Evolutionary conservation across 2,888 invertebrate species (phyloP).

Genomic region (Sesia apiformis): DNA sequence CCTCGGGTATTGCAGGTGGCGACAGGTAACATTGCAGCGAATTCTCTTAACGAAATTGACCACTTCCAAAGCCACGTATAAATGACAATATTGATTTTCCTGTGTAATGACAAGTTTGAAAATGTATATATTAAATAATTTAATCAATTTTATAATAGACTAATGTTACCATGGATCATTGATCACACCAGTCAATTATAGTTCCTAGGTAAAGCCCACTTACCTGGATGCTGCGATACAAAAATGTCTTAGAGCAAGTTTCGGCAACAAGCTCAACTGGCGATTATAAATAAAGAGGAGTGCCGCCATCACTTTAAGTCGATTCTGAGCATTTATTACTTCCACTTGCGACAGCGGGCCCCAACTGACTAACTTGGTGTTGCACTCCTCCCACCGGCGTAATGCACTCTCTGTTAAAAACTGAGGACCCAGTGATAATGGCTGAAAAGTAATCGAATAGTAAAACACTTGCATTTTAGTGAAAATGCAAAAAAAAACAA

Average conservation of each 20-base stretch:
- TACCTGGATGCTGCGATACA: conserved; percentile 88
- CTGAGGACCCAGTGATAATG: conserved; percentile 82
- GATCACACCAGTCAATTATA: too few species aligned
- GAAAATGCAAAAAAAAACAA: too few species aligned
- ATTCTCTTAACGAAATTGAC: too few species aligned
- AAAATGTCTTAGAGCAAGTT: conserved; percentile 84
- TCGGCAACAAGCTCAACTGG: conserved; percentile 85
- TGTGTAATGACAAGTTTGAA: too few species aligned
- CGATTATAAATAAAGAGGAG: conserved; percentile 91
- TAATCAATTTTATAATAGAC: too few species aligned
- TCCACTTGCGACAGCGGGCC: conserved; percentile 94
- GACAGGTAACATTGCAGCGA: too few species aligned
- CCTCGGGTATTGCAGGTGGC: too few species aligned
- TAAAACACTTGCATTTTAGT: too few species aligned
- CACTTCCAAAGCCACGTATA: too few species aligned
- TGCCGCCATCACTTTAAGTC: conserved; percentile 91
- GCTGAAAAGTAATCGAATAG: conserved; percentile 61
- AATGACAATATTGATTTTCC: too few species aligned
- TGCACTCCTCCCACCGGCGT: conserved; percentile 90
- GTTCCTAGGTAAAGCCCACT: neutral
- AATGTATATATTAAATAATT: too few species aligned
- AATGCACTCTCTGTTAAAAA: conserved; percentile 90
- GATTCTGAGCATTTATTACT: conserved; percentile 91
- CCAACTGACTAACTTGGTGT: conserved; percentile 90
- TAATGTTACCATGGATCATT: too few species aligned